Conservation (phyloP, 2,797 vertebrate species). For the Furcifer pardalis region DNA sequence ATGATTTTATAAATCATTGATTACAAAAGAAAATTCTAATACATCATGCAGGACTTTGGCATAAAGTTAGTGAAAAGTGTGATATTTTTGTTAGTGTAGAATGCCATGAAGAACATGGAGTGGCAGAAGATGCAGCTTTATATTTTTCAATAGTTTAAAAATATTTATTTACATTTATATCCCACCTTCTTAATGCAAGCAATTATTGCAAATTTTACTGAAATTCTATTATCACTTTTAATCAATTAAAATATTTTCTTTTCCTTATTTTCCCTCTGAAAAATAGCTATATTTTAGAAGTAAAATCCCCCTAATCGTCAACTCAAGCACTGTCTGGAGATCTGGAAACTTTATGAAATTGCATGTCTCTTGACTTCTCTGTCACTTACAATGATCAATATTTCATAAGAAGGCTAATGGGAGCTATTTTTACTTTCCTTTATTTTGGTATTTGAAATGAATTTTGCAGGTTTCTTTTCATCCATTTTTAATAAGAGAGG, state of each 20-base stretch:
- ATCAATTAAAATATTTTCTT: neutral
- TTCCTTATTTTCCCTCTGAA: neutral
- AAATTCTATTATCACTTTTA: constrained; percentile 2
- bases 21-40: neutral
- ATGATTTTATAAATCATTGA: neutral
- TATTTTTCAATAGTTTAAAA: too few species aligned
- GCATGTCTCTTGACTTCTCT: constrained; percentile 30
- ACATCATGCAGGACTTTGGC: too few species aligned
- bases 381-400: constrained; percentile 42
- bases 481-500: constrained; percentile 42
- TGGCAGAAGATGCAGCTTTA: too few species aligned
- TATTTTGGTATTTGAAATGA: constrained; percentile 50
- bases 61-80: neutral
- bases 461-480: constrained; percentile 40
- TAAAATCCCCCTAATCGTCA: constrained; percentile 13
- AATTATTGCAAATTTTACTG: neutral
- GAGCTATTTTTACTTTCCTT: constrained; percentile 45
- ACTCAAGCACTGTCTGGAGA: constrained; percentile 17
- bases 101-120: too few species aligned
- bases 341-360: constrained; percentile 34
- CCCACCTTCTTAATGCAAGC: too few species aligned
- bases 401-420: constrained; percentile 37
- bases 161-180: too few species aligned
- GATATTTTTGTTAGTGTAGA: too few species aligned
- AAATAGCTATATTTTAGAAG: neutral